phyloP scores from a whole-genome alignment of 2,888 invertebrate genomes.

The Empis stercorea region DNA sequence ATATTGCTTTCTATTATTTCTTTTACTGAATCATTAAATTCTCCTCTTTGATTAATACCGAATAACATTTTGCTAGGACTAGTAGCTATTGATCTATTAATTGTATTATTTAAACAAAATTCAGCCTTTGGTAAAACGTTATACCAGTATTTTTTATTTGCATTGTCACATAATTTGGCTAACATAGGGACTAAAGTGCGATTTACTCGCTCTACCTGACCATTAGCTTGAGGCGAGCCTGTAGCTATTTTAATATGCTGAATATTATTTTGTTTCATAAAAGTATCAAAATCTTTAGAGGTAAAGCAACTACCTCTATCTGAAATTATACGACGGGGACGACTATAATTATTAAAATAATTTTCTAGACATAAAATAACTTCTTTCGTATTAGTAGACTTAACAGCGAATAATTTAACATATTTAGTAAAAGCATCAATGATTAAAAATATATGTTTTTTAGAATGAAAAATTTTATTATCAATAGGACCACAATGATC shows the following conservation, averaged over 20 bases:
- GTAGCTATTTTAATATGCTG: conserved; percentile 6
- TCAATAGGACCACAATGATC: too few species aligned
- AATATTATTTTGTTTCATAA: conserved; percentile 3
- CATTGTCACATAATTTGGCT: too few species aligned
- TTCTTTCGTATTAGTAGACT: too few species aligned
- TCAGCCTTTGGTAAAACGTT: too few species aligned
- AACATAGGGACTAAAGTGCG: too few species aligned
- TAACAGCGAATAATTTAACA: conserved; percentile 15
- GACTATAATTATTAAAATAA: too few species aligned
- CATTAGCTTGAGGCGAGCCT: conserved; percentile 9
- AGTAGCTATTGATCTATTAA: conserved; percentile 17
- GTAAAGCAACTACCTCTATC: conserved; percentile 8
- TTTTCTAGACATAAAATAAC: too few species aligned
- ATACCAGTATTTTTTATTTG: too few species aligned
- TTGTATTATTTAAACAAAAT: conserved; percentile 17
- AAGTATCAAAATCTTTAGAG: conserved; percentile 2
- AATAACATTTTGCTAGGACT: conserved; percentile 19
- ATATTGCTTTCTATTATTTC: not conserved
- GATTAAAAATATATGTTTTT: conserved; percentile 13
- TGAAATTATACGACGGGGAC: conserved; percentile 3
- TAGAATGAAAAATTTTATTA: conserved; percentile 7
- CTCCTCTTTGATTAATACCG: conserved; percentile 18
- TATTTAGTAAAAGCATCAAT: conserved; percentile 19
- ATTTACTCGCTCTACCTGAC: conserved; percentile 4
- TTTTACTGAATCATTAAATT: conserved; percentile 9